Evolutionary conservation across 1,140 invertebrate genomes (phyloP).

Genomic region (Drosophila equinoxialis): DNA sequence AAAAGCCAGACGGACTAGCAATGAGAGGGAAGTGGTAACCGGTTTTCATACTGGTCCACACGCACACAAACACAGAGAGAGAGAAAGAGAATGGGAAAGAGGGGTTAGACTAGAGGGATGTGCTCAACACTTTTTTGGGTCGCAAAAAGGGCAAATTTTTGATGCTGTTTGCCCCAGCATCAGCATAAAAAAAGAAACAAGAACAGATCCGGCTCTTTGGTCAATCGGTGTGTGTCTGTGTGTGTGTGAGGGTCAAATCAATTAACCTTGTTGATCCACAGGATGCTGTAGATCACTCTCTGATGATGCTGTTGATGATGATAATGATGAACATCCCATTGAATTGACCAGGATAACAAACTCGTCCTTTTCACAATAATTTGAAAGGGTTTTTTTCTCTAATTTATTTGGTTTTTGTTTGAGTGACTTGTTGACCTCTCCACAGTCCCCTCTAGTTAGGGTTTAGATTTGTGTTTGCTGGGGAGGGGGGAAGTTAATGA

Average conservation of each 20-base stretch:
- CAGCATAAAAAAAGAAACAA: constrained; percentile 1
- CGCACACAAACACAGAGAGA: background rate
- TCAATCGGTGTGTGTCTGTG: background rate
- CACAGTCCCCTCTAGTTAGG: background rate
- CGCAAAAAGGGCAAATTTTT: constrained; percentile 33
- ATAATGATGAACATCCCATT: constrained; percentile 9
- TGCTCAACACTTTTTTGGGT: constrained; percentile 25
- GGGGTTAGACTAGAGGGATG: background rate
- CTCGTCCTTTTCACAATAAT: constrained; percentile 45
- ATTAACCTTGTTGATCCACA: constrained; percentile 55
- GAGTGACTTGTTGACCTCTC: background rate
- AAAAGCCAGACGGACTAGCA: constrained; percentile 37
- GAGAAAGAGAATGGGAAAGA: background rate
- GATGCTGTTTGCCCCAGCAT: constrained; percentile 31
- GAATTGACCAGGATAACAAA: constrained; percentile 38
- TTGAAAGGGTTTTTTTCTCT: constrained; percentile 19
- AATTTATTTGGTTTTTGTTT: background rate
- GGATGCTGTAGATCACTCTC: constrained; percentile 40
- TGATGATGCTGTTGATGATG: background rate
- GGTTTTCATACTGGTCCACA: background rate
- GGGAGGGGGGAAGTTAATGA: background rate
- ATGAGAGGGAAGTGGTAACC: constrained; percentile 40
- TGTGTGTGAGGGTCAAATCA: constrained; percentile 18
- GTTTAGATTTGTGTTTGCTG: too few relatives aligned
- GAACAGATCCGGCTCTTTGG: constrained; percentile 5